Conservation (phyloP, 1,140 invertebrate species). For the Parapsyche elsis region DNA sequence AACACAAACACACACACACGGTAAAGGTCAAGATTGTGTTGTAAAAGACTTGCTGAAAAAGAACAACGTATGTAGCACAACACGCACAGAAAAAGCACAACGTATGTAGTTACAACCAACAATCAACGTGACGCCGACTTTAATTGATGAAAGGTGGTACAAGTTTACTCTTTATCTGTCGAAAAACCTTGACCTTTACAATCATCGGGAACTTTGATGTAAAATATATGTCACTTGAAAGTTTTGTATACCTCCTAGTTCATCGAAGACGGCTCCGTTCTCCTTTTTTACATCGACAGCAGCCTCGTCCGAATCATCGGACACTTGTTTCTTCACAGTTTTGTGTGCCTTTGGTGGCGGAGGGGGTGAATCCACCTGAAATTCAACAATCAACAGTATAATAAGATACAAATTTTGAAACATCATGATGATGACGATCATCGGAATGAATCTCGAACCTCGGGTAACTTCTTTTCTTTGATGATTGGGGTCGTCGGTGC, state of each 20-base stretch:
- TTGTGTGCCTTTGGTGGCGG: constrained; percentile 3
- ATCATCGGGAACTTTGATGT: no score
- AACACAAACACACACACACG: no score
- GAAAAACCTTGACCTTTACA: no score
- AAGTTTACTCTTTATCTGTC: no score
- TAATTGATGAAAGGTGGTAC: no score
- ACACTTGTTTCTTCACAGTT: constrained; percentile 19
- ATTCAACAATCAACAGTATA: neutral
- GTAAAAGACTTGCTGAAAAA: no score
- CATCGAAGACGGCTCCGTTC: neutral
- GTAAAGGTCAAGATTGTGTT: no score
- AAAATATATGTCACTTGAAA: neutral
- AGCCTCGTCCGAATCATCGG: neutral
- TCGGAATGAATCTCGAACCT: neutral
- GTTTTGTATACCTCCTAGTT: neutral
- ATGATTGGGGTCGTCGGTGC: constrained; percentile 58
- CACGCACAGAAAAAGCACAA: no score
- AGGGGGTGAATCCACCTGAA: neutral
- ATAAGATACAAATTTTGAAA: neutral
- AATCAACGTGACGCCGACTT: no score
- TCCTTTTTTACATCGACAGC: neutral
- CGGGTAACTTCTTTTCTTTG: constrained; percentile 64
- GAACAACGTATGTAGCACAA: no score
- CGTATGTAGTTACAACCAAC: no score
- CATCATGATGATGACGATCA: neutral